Evolutionary conservation across 2,113 vertebrate genomes (phyloP), one percentile per base, ranked within the genome.

Genomic region (Lasiurus cinereus): DNA sequence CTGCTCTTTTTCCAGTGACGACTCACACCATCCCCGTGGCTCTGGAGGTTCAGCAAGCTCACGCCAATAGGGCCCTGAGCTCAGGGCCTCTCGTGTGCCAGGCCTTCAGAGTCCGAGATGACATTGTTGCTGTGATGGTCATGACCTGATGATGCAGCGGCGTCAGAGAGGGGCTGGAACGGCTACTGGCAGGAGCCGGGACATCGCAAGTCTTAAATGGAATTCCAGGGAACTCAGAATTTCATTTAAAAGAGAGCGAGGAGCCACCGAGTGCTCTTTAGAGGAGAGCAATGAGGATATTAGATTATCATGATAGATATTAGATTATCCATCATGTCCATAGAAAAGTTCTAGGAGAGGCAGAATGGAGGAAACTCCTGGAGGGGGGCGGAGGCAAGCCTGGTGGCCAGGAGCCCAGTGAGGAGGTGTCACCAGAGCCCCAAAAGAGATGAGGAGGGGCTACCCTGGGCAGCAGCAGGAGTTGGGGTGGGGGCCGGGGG

Each of bases 71-170:
- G 54, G 13, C 27, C 9, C 24, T 21, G 8, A 19, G 39, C 50
- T 14, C 18, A 6, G 3, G 1, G 0, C 62, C 54, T 29, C 12
- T 15, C n/a, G 0, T 4, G 36, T 3, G 8, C 5, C 8, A 8
- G 15, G 29, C n/a, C 8, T 10, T 24, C 11, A 1, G 5, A 11
- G 4, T 8, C 11, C 1, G 43, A 29, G 48, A 19, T 3, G 19
- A 8, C 9, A 11, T 12, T n/a, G 56, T 27, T 14, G 22, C 31
- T 31, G 39, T 5, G 3, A 11, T 7, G 21, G 31, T 8, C 72
- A 13, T 36, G 46, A 11, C n/a, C 8, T 4, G 1, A 31, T 9
- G 27, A 69, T 6, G 18, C 43, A 12, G 3, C 1, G 29, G n/a
- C 3, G 14, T 3, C 29, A 62, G 48, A 59, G 11, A 11, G 0